Base-by-base conservation (phyloP, 2,113 vertebrate species). In the Actinemys pallida region DNA sequence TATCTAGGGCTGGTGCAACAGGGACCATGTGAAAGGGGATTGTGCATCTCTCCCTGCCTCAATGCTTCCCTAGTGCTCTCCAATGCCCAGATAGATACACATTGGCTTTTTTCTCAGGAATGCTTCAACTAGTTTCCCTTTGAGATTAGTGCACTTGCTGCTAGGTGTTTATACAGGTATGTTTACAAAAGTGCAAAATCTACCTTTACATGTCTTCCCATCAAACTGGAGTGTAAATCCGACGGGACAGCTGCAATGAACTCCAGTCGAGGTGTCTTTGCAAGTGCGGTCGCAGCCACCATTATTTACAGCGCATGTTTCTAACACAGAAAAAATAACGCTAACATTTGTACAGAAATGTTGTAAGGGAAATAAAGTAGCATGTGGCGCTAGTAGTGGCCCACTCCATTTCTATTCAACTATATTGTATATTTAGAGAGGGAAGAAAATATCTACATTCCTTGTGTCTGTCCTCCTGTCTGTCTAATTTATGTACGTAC, bases 211-310 rank as follows among this genome's bases (percentile, higher is more conserved):
- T 0, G 99, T 99, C 97, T 99, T 99, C 88, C 98, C 99, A 95
- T 99, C 99, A 25, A 99, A 97, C 98, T 99, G 99, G 92, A 99
- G 98, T 0, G 98, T 99, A 97, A 99, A 99, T 87, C 99, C 99
- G 0, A 99, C 94, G 0, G 99, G 99, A 96, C 99, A 99, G 96
- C 99, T 99, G 97, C 99, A 99, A 97, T 99, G 99, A 81, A 99
- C 99, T 1, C 99, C 99, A 0, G 99, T 99, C 0, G 99, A 99
- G 25, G 99, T 99, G 96, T 99, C 99, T 94, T 99, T 99, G 90
- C 99, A 99, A 10, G 99, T 99, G 80, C 99, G 99, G 97, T 99
- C 99, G 29, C 99, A 99, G 92, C 99, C 99, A 0, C 99, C 99
- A 2, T 99, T 99, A 97, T 99, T 99, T 81, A 99, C 98, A 0